phyloP scores from a whole-genome alignment of 2,797 vertebrate genomes.

The Masticophis lateralis region DNA sequence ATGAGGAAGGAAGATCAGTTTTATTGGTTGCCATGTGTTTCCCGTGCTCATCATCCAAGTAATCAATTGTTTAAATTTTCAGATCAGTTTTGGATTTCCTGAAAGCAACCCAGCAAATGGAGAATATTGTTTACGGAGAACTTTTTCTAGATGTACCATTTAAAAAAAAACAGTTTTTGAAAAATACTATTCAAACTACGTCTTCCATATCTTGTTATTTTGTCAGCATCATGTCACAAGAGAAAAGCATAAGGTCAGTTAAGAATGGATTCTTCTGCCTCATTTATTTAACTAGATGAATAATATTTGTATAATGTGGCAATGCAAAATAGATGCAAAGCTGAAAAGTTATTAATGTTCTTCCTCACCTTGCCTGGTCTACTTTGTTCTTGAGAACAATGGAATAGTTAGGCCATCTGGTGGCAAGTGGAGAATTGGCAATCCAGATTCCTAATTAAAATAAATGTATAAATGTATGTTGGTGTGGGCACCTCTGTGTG shows the following conservation, averaged over 20 bases:
- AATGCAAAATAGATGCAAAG: constrained; percentile 56
- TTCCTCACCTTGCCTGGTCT: neutral
- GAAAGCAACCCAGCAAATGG: neutral
- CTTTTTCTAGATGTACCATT: neutral
- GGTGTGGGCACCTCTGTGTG: neutral
- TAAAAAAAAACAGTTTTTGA: neutral
- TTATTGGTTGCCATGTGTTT: neutral
- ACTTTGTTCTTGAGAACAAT: constrained; percentile 41
- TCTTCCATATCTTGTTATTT: neutral
- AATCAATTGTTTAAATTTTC: neutral
- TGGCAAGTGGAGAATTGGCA: constrained; percentile 58
- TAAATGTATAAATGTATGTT: neutral
- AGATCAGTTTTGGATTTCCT: neutral
- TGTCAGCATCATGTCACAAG: neutral
- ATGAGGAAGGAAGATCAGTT: neutral
- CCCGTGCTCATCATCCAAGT: neutral
- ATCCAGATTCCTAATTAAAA: constrained; percentile 22
- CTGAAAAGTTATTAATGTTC: constrained; percentile 58
- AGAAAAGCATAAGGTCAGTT: constrained; percentile 33
- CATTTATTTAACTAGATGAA: constrained; percentile 60
- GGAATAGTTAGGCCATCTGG: constrained; percentile 73
- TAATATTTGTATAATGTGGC: constrained; percentile 34
- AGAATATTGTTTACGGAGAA: neutral
- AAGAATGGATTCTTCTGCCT: constrained; percentile 50
- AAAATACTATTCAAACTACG: neutral